These are phyloP conservation scores for Porites lobata DNA, from an alignment of 92 coral and sea anemone species.

Conservation along the genomic window DNA sequence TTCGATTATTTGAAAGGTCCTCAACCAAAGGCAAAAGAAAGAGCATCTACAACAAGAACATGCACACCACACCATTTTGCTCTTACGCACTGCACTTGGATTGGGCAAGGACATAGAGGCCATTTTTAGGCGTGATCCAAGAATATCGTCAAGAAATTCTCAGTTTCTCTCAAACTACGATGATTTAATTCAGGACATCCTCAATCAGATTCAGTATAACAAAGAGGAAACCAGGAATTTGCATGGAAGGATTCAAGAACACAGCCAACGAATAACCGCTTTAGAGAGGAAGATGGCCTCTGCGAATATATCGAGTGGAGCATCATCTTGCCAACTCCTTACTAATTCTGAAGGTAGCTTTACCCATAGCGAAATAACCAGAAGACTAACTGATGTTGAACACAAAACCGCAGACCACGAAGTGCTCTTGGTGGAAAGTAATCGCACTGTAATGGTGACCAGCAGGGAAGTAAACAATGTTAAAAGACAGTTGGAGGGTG, in stretches of 20 bases:
- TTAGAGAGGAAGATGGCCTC: constrained; percentile 19
- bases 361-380: not conserved
- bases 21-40: not conserved
- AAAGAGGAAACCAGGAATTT: constrained; percentile 17
- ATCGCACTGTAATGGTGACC: constrained; percentile 22
- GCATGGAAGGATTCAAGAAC: constrained; percentile 6
- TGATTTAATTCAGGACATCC: not conserved
- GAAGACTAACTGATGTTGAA: constrained; percentile 12
- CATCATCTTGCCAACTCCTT: not conserved
- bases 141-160: not conserved
- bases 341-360: not conserved
- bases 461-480: constrained; percentile 3
- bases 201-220: not conserved
- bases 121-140: not conserved
- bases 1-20: constrained; percentile 9
- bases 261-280: constrained; percentile 12
- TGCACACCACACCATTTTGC: not conserved
- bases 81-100: not conserved
- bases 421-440: constrained; percentile 44
- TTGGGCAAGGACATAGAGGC: constrained; percentile 1
- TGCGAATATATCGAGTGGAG: not conserved
- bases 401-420: constrained; percentile 49
- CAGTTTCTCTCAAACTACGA: constrained; percentile 4
- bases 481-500: constrained; percentile 29
- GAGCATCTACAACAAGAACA: constrained; percentile 9